Evolutionary conservation across 37 sponge, comb jelly and placozoan genomes (phyloP), one percentile per base, ranked within the genome.

Genomic region (Geodia barretti): DNA sequence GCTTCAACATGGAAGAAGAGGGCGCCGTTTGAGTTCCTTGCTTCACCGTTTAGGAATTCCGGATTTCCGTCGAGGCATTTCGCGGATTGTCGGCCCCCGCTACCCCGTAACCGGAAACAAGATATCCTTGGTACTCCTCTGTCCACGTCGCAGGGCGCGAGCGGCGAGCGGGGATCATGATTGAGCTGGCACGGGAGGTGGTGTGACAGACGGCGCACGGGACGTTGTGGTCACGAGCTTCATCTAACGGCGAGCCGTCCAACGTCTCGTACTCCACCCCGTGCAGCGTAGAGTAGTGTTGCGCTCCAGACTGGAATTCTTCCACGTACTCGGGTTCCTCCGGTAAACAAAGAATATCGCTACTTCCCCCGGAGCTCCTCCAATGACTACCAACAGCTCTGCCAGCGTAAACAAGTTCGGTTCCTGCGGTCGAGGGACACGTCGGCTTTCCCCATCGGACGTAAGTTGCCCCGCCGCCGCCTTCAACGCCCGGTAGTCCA

Each of bases 251-350:
- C n/a, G n/a, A n/a, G n/a, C n/a, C n/a, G n/a, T n/a, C n/a, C n/a
- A 8, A 35, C 59, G 62, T 24, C 37, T 87, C 71, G 80, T 74
- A 87, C 74, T 87, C 87, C n/a, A 70, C 68, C 24, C 87, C 87
- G 68, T 60, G 34, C 14, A 87, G 5, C 28, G 61, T 43, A 43
- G 26, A 60, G 54, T 43, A 1, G 4, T 60, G 61, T 47, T 75
- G 76, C 23, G 68, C 77, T 41, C 76, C 76, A 3, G 76, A 24
- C 47, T 0, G 32, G 43, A 76, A 76, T 38, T 31, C 68, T 8
- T 64, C 60, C n/a, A n/a, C n/a, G 73, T 82, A 84, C 60, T 84
- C 64, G 29, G 77, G 77, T 31, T 59, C 36, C 14, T 26, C 58
- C 23, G 77, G 77, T 19, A 76, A 23, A 31, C 77, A 76, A 19